Evolutionary conservation across 2,888 invertebrate species (phyloP).

Genomic region (Trachelus troglodyta): DNA sequence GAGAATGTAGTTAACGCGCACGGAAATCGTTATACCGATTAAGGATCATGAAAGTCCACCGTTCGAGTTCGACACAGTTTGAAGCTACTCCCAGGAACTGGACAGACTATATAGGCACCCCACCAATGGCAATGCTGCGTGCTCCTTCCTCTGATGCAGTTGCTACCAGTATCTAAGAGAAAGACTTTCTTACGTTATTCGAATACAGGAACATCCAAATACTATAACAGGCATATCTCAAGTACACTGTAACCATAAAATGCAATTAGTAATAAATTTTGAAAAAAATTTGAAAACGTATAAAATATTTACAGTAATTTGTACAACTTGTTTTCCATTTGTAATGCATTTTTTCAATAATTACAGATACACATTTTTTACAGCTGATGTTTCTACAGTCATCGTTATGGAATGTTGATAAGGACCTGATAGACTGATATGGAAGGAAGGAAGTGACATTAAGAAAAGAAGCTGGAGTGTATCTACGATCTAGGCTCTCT

Average conservation of each 20-base stretch:
- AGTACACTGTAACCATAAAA: not conserved
- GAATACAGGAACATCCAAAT: not conserved
- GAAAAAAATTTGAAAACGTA: not conserved
- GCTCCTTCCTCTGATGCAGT: slow-evolving; percentile 4
- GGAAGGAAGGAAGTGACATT: slow-evolving; percentile 5
- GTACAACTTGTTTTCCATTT: too few relatives aligned
- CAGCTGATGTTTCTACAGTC: not conserved
- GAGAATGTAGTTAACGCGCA: not conserved
- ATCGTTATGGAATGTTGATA: not conserved
- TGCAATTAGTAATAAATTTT: not conserved
- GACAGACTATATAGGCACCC: slow-evolving; percentile 58
- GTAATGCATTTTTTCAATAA: too few relatives aligned
- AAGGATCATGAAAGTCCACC: not conserved
- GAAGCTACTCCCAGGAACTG: slow-evolving; percentile 50
- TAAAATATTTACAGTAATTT: not conserved
- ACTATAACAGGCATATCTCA: not conserved
- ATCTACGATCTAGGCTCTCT: slow-evolving; percentile 40
- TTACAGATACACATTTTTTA: not conserved
- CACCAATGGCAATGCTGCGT: slow-evolving; percentile 36
- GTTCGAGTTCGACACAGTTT: slow-evolving; percentile 39
- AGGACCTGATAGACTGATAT: not conserved
- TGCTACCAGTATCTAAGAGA: slow-evolving; percentile 45
- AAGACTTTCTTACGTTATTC: slow-evolving; percentile 39
- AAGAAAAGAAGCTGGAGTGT: slow-evolving; percentile 25
- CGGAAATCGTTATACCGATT: not conserved